phyloP scores from a whole-genome alignment of 2,888 invertebrate species.

The Cetonia aurata region DNA sequence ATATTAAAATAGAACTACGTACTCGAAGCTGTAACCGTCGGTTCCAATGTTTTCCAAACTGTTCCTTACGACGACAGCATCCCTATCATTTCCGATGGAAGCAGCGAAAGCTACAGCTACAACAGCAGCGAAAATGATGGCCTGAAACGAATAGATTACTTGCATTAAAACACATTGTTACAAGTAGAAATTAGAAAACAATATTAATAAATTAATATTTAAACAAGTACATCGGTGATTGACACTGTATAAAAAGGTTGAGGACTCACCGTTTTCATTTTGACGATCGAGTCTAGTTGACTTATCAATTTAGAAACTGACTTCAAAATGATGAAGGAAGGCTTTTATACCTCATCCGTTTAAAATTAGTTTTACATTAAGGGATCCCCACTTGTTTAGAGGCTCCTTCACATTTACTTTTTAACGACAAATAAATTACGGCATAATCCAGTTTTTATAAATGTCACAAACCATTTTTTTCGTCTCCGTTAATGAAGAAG shows the following conservation, averaged over 20 bases:
- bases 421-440: conserved; percentile 25
- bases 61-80: conserved; percentile 73
- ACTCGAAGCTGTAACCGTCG: conserved; percentile 61
- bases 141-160: conserved; percentile 44
- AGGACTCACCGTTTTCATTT: conserved; percentile 45
- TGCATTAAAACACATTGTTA: no score
- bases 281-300: background rate
- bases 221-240: no score
- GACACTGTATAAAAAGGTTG: conserved; percentile 2
- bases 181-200: no score
- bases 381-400: conserved; percentile 8
- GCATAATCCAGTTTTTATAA: conserved; percentile 31
- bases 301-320: conserved; percentile 27
- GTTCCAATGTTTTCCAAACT: conserved; percentile 72
- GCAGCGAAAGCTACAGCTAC: conserved; percentile 39
- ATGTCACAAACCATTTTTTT: conserved; percentile 32
- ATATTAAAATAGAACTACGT: conserved; percentile 48
- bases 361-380: conserved; percentile 9
- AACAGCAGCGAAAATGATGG: conserved; percentile 52
- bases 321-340: conserved; percentile 3
- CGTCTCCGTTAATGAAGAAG: background rate
- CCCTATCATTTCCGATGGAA: conserved; percentile 62
- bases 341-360: conserved; percentile 41
- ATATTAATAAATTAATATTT: no score
- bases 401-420: conserved; percentile 36